A percentile compares a stretch with the other conserved stretches of the same genome.
These are phyloP conservation scores for Mamestra brassicae DNA, from an alignment of 2,888 invertebrate species.

Conservation along the genomic window DNA sequence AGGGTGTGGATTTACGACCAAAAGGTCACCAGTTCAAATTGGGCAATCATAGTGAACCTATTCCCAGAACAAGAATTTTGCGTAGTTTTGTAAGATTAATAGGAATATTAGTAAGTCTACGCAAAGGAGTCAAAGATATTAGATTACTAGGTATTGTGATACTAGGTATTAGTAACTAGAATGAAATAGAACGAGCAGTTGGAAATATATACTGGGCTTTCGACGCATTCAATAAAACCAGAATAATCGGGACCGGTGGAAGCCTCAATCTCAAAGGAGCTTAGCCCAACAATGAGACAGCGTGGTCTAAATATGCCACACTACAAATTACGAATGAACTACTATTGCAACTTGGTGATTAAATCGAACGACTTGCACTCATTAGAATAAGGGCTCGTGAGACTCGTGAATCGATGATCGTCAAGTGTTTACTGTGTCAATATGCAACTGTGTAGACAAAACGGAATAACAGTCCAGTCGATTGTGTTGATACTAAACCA, in stretches of 20 bases:
- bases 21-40: slow-evolving; percentile 67
- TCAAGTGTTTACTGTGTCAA: slow-evolving; percentile 35
- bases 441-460: slow-evolving; percentile 46
- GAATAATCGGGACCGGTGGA: slow-evolving; percentile 6
- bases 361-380: slow-evolving; percentile 40
- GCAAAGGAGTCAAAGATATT: slow-evolving; percentile 54
- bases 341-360: slow-evolving; percentile 33
- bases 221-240: slow-evolving; percentile 27
- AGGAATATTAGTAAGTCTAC: slow-evolving; percentile 54
- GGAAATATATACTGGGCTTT: slow-evolving; percentile 11
- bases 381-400: slow-evolving; percentile 39
- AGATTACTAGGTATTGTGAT: slow-evolving; percentile 49
- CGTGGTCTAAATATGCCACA: slow-evolving; percentile 39
- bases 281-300: slow-evolving; percentile 36
- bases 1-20: slow-evolving; percentile 65
- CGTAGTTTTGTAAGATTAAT: slow-evolving; percentile 62
- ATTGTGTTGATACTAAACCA: slow-evolving; percentile 33
- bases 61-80: slow-evolving; percentile 58
- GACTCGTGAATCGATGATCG: slow-evolving; percentile 27
- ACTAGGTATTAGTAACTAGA: slow-evolving; percentile 38
- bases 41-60: slow-evolving; percentile 63
- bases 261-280: slow-evolving; percentile 20
- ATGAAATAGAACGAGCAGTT: slow-evolving; percentile 27
- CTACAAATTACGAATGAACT: slow-evolving; percentile 35
- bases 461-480: slow-evolving; percentile 39